Evolutionary conservation across 2,797 vertebrate genomes (phyloP).

Genomic region (Prionace glauca): DNA sequence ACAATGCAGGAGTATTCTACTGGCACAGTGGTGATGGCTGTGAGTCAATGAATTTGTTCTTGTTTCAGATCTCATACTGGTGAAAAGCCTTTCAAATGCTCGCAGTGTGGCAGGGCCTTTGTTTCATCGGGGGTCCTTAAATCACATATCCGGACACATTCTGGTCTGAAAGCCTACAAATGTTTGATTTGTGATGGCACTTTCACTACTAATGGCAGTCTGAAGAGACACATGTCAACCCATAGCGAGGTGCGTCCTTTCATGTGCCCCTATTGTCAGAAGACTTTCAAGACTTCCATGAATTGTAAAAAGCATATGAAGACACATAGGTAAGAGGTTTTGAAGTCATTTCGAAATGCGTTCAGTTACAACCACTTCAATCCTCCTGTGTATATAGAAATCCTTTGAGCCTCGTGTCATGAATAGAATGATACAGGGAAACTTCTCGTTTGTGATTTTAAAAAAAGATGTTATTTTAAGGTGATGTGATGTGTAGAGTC

Average conservation of each 20-base stretch:
- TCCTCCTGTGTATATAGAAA: neutral
- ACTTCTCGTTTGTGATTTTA: neutral
- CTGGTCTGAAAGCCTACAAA: slow-evolving; percentile 90
- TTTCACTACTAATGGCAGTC: slow-evolving; percentile 92
- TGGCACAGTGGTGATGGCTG: neutral
- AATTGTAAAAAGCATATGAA: slow-evolving; percentile 99
- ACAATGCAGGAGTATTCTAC: neutral
- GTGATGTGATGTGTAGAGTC: neutral
- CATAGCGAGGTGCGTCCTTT: slow-evolving; percentile 91
- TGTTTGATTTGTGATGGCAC: slow-evolving; percentile 89
- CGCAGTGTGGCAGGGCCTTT: slow-evolving; percentile 91
- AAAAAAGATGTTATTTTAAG: neutral
- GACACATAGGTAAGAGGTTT: slow-evolving; percentile 76
- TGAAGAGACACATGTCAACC: slow-evolving; percentile 90
- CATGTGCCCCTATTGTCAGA: slow-evolving; percentile 98
- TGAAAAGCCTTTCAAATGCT: slow-evolving; percentile 90
- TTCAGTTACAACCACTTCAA: neutral
- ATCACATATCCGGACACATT: slow-evolving; percentile 90
- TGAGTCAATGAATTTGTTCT: neutral
- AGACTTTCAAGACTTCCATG: slow-evolving; percentile 94
- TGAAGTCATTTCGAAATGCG: neutral
- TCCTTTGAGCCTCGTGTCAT: neutral
- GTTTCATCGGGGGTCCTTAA: slow-evolving; percentile 97
- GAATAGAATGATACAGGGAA: neutral
- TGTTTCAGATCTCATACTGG: slow-evolving; percentile 85